phyloP scores from a whole-genome alignment of 2,113 vertebrate genomes.

The Sinocyclocheilus maitianheensis region DNA sequence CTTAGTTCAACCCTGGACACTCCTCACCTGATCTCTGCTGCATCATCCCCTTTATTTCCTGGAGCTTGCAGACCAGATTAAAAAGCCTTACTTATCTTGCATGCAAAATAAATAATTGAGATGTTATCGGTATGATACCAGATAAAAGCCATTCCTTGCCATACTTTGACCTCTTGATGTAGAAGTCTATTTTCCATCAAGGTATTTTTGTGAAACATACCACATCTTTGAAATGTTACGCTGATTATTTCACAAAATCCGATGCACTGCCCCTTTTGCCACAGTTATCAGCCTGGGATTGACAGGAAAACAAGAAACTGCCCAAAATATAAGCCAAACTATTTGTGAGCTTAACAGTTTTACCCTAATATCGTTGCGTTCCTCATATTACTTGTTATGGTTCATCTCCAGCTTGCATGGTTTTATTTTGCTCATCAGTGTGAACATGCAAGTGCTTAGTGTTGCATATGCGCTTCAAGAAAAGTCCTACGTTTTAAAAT shows the following conservation, averaged over 20 bases:
- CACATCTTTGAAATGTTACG: conserved; percentile 16
- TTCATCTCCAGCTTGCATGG: not conserved
- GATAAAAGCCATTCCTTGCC: conserved; percentile 67
- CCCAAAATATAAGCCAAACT: conserved; percentile 31
- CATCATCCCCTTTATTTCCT: conserved; percentile 58
- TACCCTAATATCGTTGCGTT: not conserved
- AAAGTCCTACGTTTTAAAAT: conserved; percentile 20
- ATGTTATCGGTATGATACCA: conserved; percentile 61
- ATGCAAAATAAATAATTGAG: conserved; percentile 66
- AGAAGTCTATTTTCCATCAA: conserved; percentile 16
- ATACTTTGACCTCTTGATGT: conserved; percentile 56
- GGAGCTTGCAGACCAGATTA: conserved; percentile 68
- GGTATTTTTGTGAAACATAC: conserved; percentile 19
- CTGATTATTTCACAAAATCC: not conserved
- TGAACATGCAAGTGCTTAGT: not conserved
- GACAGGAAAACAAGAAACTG: not conserved
- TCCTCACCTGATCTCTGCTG: conserved; percentile 30
- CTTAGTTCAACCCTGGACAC: conserved; percentile 30
- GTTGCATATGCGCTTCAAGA: conserved; percentile 13
- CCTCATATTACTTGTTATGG: not conserved
- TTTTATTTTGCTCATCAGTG: not conserved
- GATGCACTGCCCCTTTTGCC: conserved; percentile 29
- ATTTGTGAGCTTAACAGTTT: not conserved
- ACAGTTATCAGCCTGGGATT: not conserved
- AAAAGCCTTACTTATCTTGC: conserved; percentile 73